These are phyloP conservation scores for Amblyopsis rosae DNA, from an alignment of 2,113 vertebrate genomes.

Conservation along the genomic window DNA sequence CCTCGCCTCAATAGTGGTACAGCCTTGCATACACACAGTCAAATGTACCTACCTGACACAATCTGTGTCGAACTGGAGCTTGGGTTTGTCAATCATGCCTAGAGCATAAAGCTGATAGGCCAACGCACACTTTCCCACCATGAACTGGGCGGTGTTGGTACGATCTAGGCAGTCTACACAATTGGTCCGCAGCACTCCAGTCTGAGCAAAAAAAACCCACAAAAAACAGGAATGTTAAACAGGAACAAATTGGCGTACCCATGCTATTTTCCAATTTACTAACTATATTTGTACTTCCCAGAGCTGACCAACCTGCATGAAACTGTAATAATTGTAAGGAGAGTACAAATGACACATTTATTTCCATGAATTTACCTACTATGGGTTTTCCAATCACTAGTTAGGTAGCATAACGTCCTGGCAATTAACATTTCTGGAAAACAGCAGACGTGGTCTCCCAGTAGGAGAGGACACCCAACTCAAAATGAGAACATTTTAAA, in stretches of 20 bases:
- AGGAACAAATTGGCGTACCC: background rate
- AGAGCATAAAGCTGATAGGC: slow-evolving; percentile 95
- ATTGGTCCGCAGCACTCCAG: slow-evolving; percentile 93
- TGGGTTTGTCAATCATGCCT: slow-evolving; percentile 95
- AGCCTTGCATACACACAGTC: background rate
- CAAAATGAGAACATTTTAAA: background rate
- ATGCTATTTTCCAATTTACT: background rate
- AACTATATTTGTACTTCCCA: background rate
- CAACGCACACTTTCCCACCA: slow-evolving; percentile 98
- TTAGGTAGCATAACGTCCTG: background rate
- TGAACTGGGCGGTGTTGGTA: slow-evolving; percentile 96
- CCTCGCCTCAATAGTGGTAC: background rate
- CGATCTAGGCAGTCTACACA: slow-evolving; percentile 97
- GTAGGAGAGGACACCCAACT: background rate
- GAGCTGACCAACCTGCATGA: background rate
- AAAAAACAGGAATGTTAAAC: slow-evolving; percentile 2
- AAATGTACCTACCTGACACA: slow-evolving; percentile 85
- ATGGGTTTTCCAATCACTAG: background rate
- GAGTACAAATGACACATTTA: background rate
- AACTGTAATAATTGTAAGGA: background rate
- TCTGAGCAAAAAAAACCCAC: slow-evolving; percentile 72
- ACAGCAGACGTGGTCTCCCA: background rate
- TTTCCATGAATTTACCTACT: background rate
- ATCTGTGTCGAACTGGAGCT: slow-evolving; percentile 95
- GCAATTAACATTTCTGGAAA: background rate